phyloP scores from a whole-genome alignment of 2,113 vertebrate species.

The Eurystomus gularis region DNA sequence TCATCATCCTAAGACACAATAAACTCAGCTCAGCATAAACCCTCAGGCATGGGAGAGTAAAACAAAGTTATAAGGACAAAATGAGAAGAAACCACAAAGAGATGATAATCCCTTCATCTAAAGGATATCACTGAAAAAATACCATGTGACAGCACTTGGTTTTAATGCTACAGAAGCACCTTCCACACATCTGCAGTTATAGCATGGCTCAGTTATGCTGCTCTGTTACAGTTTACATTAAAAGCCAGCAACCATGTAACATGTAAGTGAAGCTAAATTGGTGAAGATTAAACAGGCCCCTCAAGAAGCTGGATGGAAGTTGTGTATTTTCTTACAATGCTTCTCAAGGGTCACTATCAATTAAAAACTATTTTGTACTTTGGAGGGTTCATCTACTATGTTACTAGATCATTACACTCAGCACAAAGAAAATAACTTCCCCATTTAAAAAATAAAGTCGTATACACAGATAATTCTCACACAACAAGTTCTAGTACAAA shows the following conservation, averaged over 20 bases:
- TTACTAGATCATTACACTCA: background rate
- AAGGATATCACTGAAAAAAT: background rate
- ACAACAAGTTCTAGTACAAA: background rate
- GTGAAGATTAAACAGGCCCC: background rate
- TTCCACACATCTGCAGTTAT: background rate
- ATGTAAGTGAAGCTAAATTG: background rate
- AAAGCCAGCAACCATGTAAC: background rate
- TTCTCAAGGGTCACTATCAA: background rate
- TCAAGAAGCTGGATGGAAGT: background rate
- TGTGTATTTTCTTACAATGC: background rate
- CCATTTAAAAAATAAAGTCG: background rate
- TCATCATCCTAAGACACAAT: slow-evolving; percentile 1
- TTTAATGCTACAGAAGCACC: background rate
- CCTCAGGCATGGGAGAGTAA: background rate
- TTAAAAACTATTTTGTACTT: background rate
- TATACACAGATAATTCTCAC: background rate
- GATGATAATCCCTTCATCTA: background rate
- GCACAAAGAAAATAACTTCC: background rate
- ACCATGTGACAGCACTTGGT: background rate
- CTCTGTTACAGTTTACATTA: background rate
- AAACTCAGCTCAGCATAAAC: slow-evolving; percentile 13
- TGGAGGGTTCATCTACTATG: background rate
- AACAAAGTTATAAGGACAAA: background rate
- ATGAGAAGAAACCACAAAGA: slow-evolving; percentile 6
- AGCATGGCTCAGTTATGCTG: background rate